These are phyloP conservation scores for Leptoteleia sp. DNA, from an alignment of 1,140 invertebrate genomes.

Conservation along the genomic window DNA sequence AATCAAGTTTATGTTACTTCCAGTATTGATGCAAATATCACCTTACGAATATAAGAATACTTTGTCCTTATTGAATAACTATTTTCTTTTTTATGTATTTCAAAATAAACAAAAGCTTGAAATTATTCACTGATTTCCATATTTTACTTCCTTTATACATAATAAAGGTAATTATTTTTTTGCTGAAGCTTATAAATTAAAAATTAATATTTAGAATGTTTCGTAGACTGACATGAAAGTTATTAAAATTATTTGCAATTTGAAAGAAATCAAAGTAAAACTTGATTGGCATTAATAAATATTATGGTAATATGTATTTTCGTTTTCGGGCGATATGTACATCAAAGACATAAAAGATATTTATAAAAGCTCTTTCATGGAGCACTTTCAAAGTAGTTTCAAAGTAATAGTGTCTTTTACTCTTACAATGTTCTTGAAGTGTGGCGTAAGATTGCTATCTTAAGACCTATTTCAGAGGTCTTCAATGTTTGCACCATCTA, in stretches of 20 bases:
- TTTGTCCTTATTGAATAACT: too few species aligned
- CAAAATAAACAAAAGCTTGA: too few species aligned
- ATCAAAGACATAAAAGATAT: slow-evolving; percentile 54
- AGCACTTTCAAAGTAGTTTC: slow-evolving; percentile 52
- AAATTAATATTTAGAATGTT: not conserved
- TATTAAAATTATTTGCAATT: slow-evolving; percentile 12
- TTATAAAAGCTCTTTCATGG: slow-evolving; percentile 52
- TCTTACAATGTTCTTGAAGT: slow-evolving; percentile 52
- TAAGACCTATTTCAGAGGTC: slow-evolving; percentile 52
- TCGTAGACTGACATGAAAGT: not conserved
- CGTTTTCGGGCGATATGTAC: slow-evolving; percentile 28
- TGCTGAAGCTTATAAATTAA: too few species aligned
- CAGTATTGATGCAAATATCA: too few species aligned
- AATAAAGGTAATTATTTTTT: too few species aligned
- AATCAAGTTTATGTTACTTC: slow-evolving; percentile 32
- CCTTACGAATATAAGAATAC: slow-evolving; percentile 5
- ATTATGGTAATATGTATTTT: slow-evolving; percentile 44
- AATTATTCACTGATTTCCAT: too few species aligned
- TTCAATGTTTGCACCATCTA: slow-evolving; percentile 57
- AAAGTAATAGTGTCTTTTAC: slow-evolving; percentile 61
- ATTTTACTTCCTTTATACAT: too few species aligned
- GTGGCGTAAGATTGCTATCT: slow-evolving; percentile 62
- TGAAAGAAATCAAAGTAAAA: slow-evolving; percentile 21
- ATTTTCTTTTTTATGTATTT: too few species aligned
- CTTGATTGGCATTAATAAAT: slow-evolving; percentile 40